Evolutionary conservation across 1,140 invertebrate genomes (phyloP), one percentile per base, ranked within the genome.

Genomic region (Araneus ventricosus): DNA sequence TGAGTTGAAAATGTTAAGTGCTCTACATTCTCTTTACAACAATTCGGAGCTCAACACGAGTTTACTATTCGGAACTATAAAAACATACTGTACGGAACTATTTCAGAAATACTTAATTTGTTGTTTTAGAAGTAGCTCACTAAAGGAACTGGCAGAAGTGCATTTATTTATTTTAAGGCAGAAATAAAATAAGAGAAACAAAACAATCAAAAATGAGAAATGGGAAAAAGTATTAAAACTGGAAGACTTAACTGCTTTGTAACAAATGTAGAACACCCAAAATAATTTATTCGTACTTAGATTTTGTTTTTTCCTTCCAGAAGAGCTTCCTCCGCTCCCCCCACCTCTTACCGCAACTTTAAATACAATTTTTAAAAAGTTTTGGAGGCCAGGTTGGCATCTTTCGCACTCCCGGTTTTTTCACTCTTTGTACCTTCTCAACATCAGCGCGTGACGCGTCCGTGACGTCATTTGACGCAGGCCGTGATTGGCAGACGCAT

Each of bases 401-500:
- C 82, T 45, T 52, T 84, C 34, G 45, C 45, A 27, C 39, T n/a
- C 24, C 45, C 34, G 24, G 10, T 84, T 84, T 84, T 84, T 84
- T 84, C 22, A 84, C 4, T 84, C 82, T 59, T 41, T 79, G 30
- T 70, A 90, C 45, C 87, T 22, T 45, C 52, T 34, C 27, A 88
- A 70, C 87, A 88, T 45, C 41, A 63, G 34, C 52, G 41, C 87
- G 41, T 87, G 89, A 91, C 88, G 88, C 34, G 75, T 24, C 39
- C n/a, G 34, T 91, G 89, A 91, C 89, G 89, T 91, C 89, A 91
- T 84, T 84, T 39, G 70, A 61, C 75, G 79, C 89, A 61, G 27
- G 52, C 79, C 57, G 45, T 84, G 79, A 91, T 91, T 91, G 89
- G 89, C 89, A 84, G 89, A 91, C 24, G 63, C 88, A 41, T 59